Base-by-base conservation (phyloP, 2,888 invertebrate species). In the Tuberolachnus salignus region DNA sequence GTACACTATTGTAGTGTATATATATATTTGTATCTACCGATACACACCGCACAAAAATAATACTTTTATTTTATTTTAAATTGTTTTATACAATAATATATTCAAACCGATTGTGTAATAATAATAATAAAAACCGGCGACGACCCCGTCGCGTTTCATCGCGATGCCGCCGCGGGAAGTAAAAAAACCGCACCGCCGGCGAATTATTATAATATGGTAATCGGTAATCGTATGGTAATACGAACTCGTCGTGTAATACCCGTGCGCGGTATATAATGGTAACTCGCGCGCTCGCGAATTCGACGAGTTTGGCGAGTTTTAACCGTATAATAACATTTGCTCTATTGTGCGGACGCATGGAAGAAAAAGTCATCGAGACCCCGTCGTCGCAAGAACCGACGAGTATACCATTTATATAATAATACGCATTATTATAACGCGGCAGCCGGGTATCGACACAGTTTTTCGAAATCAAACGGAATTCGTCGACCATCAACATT, bases 21-120 rank as follows among this genome's bases (percentile, higher is more conserved):
- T 34, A 3, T 34, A 34, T 34, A n/a, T n/a, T n/a, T n/a, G n/a
- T n/a, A n/a, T n/a, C n/a, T n/a, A 34, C 34, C 34, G 34, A n/a
- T 6, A 6, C 34, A 6, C 3, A 4, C 34, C 3, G 16, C 57
- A 23, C 21, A 19, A 26, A 34, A n/a, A n/a, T n/a, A n/a, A n/a
- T n/a, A n/a, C n/a, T n/a, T n/a, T n/a, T n/a, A n/a, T 34, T 34
- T 34, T 6, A 34, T 34, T 34, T 34, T 4, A 34, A 34, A 34
- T 34, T 34, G 3, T 34, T 4, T 34, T 34, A 34, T 6, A 34
- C 34, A 34, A 34, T 34, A 57, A 51, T 14, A 55, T 74, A 66
- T 74, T 74, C 23, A 46, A 74, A 74, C 66, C 74, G 74, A 74
- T 73, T 73, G 73, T 73, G 42, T 51, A 63, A 73, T 63, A 73